phyloP scores from a whole-genome alignment of 2,888 invertebrate genomes.

The Lasioglossum morio region DNA sequence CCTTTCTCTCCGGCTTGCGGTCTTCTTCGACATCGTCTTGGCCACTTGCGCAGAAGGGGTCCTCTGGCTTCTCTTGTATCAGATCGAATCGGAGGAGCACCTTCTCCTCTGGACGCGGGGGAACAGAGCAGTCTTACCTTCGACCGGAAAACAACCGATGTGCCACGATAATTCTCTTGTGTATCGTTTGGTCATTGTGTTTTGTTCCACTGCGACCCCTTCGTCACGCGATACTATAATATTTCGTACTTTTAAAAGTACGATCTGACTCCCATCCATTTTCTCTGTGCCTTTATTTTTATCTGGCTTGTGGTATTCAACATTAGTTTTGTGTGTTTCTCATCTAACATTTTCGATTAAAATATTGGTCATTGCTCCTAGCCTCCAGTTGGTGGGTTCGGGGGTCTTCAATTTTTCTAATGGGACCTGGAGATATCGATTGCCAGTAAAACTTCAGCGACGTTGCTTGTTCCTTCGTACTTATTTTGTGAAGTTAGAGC shows the following conservation, averaged over 20 bases:
- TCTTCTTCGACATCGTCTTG: slow-evolving; percentile 61
- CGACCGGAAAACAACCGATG: slow-evolving; percentile 53
- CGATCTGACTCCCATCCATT: background rate
- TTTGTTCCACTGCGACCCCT: slow-evolving; percentile 17
- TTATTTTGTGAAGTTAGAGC: background rate
- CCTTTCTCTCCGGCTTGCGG: slow-evolving; percentile 40
- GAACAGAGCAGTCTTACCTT: slow-evolving; percentile 52
- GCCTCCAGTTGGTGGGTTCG: background rate
- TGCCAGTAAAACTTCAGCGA: no score
- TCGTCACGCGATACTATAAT: slow-evolving; percentile 37
- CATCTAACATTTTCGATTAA: background rate
- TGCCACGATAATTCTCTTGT: slow-evolving; percentile 58
- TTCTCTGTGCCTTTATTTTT: background rate
- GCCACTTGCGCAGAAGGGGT: slow-evolving; percentile 71
- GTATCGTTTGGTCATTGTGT: slow-evolving; percentile 53
- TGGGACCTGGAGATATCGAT: no score
- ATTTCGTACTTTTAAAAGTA: background rate
- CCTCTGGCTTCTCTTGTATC: slow-evolving; percentile 67
- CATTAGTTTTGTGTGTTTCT: background rate
- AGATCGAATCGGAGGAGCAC: slow-evolving; percentile 69
- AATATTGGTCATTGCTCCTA: background rate
- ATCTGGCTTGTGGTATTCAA: background rate
- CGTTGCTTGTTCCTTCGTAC: background rate
- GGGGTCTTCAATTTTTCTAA: background rate
- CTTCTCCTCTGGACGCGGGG: slow-evolving; percentile 44